A percentile compares a stretch with the other conserved stretches of the same genome.
phyloP scores from a whole-genome alignment of 2,113 vertebrate species.

The Acanthochromis polyacanthus region DNA sequence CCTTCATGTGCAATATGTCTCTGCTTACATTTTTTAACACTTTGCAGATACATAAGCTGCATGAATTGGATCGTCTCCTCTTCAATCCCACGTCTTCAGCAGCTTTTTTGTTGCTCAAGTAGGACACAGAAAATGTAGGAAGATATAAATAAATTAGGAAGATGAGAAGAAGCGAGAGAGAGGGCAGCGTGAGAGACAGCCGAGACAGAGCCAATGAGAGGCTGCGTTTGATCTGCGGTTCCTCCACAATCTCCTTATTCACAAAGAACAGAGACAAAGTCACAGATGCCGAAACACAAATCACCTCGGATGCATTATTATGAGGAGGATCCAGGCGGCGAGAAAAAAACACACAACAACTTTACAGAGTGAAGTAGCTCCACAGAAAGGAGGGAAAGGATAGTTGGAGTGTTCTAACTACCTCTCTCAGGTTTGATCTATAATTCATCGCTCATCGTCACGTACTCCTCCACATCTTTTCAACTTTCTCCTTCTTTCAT shows the following conservation, averaged over 20 bases:
- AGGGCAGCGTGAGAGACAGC: constrained; percentile 37
- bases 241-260: constrained; percentile 30
- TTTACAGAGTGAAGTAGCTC: constrained; percentile 2
- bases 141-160: constrained; percentile 58
- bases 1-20: background rate
- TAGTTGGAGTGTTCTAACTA: constrained; percentile 19
- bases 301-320: constrained; percentile 31
- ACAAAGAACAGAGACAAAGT: constrained; percentile 44
- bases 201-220: constrained; percentile 33
- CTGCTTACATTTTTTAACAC: background rate
- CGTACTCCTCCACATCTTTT: constrained; percentile 48
- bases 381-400: constrained; percentile 35
- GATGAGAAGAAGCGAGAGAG: constrained; percentile 28
- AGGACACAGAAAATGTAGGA: constrained; percentile 25
- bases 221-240: constrained; percentile 54
- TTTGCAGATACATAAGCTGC: background rate
- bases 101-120: constrained; percentile 24
- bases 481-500: constrained; percentile 13
- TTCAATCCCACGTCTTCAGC: constrained; percentile 4
- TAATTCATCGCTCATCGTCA: constrained; percentile 64
- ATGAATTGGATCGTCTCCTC: background rate
- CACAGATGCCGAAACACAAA: constrained; percentile 39
- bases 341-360: constrained; percentile 9
- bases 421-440: constrained; percentile 62
- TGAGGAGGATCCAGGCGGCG: constrained; percentile 23